Base-by-base conservation (phyloP, 1,140 invertebrate species). In the Micrasema minimum region DNA sequence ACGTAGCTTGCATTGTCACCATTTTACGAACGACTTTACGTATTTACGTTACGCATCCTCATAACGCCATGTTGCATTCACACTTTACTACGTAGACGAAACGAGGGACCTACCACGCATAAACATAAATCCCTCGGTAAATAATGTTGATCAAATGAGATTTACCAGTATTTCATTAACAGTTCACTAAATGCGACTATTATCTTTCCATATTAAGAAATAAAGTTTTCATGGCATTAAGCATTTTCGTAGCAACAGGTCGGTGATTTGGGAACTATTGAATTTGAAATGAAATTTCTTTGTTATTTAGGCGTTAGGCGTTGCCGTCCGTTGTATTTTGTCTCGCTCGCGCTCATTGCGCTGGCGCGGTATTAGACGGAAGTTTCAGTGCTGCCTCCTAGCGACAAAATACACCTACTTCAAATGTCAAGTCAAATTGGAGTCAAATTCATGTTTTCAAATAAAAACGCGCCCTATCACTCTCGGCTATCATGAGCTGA, bases 131-230 rank as follows among this genome's bases (percentile, higher is more conserved):
- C 67, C 57, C 57, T 53, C 35, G 43, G 22, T 31, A 64, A 69
- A 62, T 62, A 69, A 50, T 69, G 43, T 35, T 62, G 31, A 69
- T 41, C 43, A 69, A 62, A 53, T 43, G 23, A 61, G 11, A 51
- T 80, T 85, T 84, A 85, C 83, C 82, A 83, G 83, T 82, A 80
- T 83, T 84, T 83, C 82, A 83, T 84, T 83, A 85, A 85, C 82
- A 79, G 80, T 82, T 84, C 82, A 85, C 83, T 83, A 85, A 83
- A 80, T 82, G 81, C 82, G 81, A 83, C 81, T 85, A 84, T 81
- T 62, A 72, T 83, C 82, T 81, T 82, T 81, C 82, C 82, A 83
- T 85, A 78, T 83, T 81, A 80, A 81, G 80, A 77, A 76, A 23
- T 73, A 80, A 82, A 78, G 81, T 77, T 82, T 81, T 85, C 83